Evolutionary conservation across 2,113 vertebrate genomes (phyloP).

Genomic region (Nerophis ophidion): DNA sequence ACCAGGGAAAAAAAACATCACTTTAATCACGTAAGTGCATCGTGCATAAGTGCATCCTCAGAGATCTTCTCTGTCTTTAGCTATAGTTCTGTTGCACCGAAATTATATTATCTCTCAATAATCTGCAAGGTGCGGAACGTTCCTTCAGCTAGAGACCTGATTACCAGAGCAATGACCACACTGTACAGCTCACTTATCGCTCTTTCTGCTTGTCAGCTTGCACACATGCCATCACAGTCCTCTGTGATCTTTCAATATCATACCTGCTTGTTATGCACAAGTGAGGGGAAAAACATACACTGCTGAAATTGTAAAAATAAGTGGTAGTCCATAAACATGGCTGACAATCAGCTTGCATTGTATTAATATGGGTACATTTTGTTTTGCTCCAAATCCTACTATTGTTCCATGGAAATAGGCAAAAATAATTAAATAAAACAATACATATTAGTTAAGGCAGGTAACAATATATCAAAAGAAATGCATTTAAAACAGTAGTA

Average conservation of each 20-base stretch:
- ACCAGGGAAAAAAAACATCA: too few species aligned
- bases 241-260: slow-evolving; percentile 49
- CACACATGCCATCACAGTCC: slow-evolving; percentile 35
- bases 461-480: too few species aligned
- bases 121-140: slow-evolving; percentile 53
- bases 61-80: slow-evolving; percentile 48
- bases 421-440: too few species aligned
- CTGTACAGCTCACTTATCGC: slow-evolving; percentile 52
- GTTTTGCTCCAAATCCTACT: too few species aligned
- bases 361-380: too few species aligned
- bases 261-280: slow-evolving; percentile 28
- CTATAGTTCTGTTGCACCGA: slow-evolving; percentile 50
- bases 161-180: slow-evolving; percentile 54
- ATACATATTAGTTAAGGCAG: too few species aligned
- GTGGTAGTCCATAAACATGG: neutral
- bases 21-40: too few species aligned
- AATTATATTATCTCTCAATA: slow-evolving; percentile 69
- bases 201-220: slow-evolving; percentile 3
- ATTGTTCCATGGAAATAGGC: too few species aligned
- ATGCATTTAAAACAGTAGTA: too few species aligned
- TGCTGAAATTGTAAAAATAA: neutral
- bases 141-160: slow-evolving; percentile 47
- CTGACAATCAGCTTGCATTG: neutral
- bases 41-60: slow-evolving; percentile 27
- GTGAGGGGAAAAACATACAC: neutral